These are phyloP conservation scores for mouse (Mus musculus) DNA, from an alignment of 2,113 vertebrate genomes.

Conservation along the genomic window DNA sequence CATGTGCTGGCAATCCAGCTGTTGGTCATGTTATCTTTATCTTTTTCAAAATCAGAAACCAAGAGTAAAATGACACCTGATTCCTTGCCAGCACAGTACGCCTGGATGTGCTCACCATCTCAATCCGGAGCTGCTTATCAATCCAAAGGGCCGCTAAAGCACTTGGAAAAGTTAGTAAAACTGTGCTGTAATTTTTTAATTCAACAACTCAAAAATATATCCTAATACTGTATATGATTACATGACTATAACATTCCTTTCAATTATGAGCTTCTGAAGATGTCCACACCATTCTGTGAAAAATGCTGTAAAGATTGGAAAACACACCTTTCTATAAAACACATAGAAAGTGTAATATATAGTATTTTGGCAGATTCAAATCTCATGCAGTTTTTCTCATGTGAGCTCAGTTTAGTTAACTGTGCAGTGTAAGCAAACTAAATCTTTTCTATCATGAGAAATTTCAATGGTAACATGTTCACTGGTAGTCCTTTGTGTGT, in stretches of 20 bases:
- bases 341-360: neutral
- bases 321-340: neutral
- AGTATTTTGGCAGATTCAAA: neutral
- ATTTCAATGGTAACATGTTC: neutral
- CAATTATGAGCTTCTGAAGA: neutral
- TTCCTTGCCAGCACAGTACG: conserved; percentile 24
- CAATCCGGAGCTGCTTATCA: neutral
- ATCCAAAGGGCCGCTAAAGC: neutral
- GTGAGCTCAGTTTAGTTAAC: conserved; percentile 1
- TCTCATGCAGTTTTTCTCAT: neutral
- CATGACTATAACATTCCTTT: neutral
- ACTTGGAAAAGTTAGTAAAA: neutral
- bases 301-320: neutral
- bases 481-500: neutral
- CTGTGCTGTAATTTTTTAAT: neutral
- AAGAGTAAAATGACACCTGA: conserved; percentile 49
- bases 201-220: conserved; percentile 32
- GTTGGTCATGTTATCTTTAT: neutral
- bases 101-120: neutral
- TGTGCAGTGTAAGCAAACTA: neutral
- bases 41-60: conserved; percentile 52
- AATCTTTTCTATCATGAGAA: neutral
- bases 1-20: conserved; percentile 57
- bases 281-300: neutral
- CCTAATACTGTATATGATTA: conserved; percentile 28